Evolutionary conservation across 92 coral and sea anemone genomes (phyloP).

Genomic region (Porites divaricata): DNA sequence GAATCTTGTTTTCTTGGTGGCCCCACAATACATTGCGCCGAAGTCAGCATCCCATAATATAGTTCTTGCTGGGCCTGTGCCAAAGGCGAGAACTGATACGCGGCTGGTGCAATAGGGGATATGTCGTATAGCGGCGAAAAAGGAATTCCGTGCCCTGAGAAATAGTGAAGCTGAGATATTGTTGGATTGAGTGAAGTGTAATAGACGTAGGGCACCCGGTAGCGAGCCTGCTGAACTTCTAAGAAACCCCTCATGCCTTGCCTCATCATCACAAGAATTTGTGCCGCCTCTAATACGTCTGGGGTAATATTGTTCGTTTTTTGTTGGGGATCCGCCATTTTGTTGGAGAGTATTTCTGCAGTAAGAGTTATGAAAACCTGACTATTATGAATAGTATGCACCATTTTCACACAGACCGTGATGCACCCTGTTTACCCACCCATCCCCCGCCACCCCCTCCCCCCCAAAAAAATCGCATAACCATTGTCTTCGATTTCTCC

Average conservation of each 20-base stretch:
- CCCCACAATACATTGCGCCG: slow-evolving; percentile 38
- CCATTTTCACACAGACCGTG: too few relatives aligned
- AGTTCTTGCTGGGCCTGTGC: slow-evolving; percentile 37
- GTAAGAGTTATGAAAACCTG: too few relatives aligned
- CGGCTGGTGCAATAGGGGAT: slow-evolving; percentile 28
- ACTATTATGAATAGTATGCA: too few relatives aligned
- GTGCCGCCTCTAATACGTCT: slow-evolving; percentile 49
- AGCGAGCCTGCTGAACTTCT: slow-evolving; percentile 25
- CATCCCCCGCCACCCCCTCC: too few relatives aligned
- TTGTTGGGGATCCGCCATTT: slow-evolving; percentile 22
- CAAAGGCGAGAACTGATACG: slow-evolving; percentile 25
- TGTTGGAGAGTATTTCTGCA: not conserved
- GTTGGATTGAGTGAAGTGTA: slow-evolving; percentile 30
- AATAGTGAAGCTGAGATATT: slow-evolving; percentile 25
- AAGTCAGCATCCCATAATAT: slow-evolving; percentile 42
- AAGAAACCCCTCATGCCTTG: slow-evolving; percentile 30
- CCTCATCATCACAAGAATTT: slow-evolving; percentile 25
- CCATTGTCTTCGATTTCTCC: too few relatives aligned
- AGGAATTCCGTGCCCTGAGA: slow-evolving; percentile 14
- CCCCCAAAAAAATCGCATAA: too few relatives aligned
- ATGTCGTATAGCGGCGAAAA: slow-evolving; percentile 31
- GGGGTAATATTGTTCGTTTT: slow-evolving; percentile 11
- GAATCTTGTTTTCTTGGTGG: slow-evolving; percentile 23
- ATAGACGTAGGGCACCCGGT: slow-evolving; percentile 16
- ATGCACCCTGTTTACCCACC: too few relatives aligned